Conservation (phyloP, 2,797 vertebrate species). For the Clarias pachynema region DNA sequence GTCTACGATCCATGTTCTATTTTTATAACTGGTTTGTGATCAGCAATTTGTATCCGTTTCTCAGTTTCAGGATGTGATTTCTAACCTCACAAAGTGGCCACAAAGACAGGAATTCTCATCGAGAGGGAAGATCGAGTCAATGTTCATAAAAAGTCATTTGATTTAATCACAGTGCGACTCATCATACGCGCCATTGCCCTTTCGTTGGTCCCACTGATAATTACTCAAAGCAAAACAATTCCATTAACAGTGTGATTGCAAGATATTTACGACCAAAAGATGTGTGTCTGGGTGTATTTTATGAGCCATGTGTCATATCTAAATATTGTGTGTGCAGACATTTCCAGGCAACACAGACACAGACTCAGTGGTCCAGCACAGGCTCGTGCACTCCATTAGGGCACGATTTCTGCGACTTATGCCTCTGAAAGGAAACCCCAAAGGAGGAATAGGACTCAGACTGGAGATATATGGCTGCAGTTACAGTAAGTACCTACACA, state of each 20-base stretch:
- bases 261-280: background rate
- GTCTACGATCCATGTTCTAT: background rate
- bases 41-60: background rate
- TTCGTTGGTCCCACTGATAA: background rate
- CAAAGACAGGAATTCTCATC: conserved; percentile 33
- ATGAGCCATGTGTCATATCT: conserved; percentile 9
- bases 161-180: conserved; percentile 35
- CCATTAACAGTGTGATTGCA: background rate
- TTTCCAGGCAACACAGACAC: conserved; percentile 90
- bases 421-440: conserved; percentile 85
- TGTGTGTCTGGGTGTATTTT: background rate
- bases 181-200: background rate
- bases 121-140: conserved; percentile 17
- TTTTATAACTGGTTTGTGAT: conserved; percentile 10
- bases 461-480: conserved; percentile 92
- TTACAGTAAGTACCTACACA: conserved; percentile 84
- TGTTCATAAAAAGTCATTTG: conserved; percentile 45
- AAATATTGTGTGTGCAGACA: conserved; percentile 72
- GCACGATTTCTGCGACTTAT: conserved; percentile 87
- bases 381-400: conserved; percentile 82
- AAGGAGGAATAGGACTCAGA: conserved; percentile 85
- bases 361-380: conserved; percentile 89
- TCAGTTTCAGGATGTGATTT: conserved; percentile 21
- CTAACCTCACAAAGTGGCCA: conserved; percentile 35
- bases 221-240: background rate